Evolutionary conservation across 2,888 invertebrate genomes (phyloP), one percentile per base, ranked within the genome.

Genomic region (Carcina quercana): DNA sequence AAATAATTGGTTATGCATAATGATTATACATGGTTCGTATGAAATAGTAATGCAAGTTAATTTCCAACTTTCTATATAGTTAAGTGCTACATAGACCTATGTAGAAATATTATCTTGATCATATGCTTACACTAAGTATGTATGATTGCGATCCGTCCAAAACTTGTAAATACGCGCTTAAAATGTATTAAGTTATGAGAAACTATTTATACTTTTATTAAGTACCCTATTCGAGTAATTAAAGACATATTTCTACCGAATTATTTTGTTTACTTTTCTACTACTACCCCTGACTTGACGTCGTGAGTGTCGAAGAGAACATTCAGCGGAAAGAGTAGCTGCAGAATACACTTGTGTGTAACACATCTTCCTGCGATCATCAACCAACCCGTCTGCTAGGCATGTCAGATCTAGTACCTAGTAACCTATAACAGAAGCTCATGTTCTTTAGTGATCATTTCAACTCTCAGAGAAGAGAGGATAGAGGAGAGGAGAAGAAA

Each of bases 61-160:
- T 33, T 30, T 19, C 29, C n/a, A n/a, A n/a, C n/a, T n/a, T n/a
- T n/a, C n/a, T n/a, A n/a, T n/a, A n/a, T n/a, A n/a, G n/a, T n/a
- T n/a, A n/a, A n/a, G n/a, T n/a, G 49, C 56, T 76, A 76, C 72
- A 71, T 74, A 72, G 48, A 40, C 19, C 50, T 74, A 73, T 75
- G 72, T 73, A 75, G 61, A 52, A 32, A 28, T 39, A 37, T 41
- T 30, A 47, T 33, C 47, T 53, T 42, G 50, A 47, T 53, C 44
- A 54, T 72, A 61, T 74, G 65, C 70, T 37, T 80, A 80, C 78
- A 70, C 45, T 73, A 39, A 37, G 78, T 82, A 79, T 42, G 75
- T 79, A 59, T 74, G 67, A n/a, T 73, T 67, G 75, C 78, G 76
- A 53, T 62, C 72, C 75, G 72, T 80, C 78, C 80, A 59, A 59